A percentile compares a stretch with the other conserved stretches of the same genome.
Evolutionary conservation across 1,140 invertebrate species (phyloP).

Genomic region (Metopolophium dirhodum): DNA sequence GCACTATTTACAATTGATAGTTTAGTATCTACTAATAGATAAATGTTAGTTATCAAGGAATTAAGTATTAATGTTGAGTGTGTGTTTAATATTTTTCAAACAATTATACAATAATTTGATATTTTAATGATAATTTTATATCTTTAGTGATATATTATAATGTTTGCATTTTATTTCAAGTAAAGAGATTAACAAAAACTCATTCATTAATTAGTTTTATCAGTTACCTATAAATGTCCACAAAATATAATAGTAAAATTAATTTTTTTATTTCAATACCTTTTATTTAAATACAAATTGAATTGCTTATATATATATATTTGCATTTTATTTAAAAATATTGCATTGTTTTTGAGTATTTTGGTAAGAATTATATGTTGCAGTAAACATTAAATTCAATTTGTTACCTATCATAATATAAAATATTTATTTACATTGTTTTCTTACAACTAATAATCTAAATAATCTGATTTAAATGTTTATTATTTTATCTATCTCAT

Average conservation of each 20-base stretch:
- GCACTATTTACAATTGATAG: not conserved
- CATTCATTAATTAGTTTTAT: not conserved
- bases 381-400: not conserved
- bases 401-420: not conserved
- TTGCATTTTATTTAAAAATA: not conserved
- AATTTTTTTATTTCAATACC: not conserved
- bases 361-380: not conserved
- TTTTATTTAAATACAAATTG: not conserved
- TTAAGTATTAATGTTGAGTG: conserved; percentile 4
- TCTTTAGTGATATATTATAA: not conserved
- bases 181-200: not conserved
- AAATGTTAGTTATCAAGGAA: not conserved
- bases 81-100: conserved; percentile 4
- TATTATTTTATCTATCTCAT: not conserved
- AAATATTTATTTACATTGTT: not conserved
- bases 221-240: not conserved
- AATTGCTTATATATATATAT: not conserved
- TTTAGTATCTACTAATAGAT: not conserved
- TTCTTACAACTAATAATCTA: not conserved
- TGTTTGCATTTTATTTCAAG: not conserved
- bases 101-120: not conserved
- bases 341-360: not conserved
- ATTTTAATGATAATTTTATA: not conserved
- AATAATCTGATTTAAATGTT: not conserved
- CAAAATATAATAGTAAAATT: not conserved